Conservation (phyloP, 2,113 vertebrate species). For the Solenodon paradoxus region DNA sequence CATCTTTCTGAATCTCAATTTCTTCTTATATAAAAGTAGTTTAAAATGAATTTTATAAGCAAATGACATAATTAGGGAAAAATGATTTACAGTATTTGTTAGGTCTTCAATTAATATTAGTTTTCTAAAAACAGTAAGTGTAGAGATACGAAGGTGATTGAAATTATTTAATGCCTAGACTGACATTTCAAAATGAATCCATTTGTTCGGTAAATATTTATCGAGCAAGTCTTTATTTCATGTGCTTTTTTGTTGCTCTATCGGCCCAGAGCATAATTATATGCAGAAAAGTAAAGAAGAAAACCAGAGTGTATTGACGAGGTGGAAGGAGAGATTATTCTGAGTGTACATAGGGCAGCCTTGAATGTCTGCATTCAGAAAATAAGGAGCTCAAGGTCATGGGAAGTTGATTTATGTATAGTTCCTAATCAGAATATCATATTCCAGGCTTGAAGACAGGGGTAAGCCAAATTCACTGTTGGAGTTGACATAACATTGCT, state of each 20-base stretch:
- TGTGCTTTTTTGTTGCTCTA: not conserved
- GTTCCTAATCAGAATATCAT: not conserved
- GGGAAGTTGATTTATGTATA: fast-evolving
- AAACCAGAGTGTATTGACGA: not conserved
- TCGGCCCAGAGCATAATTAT: not conserved
- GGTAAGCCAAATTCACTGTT: not conserved
- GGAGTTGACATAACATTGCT: not conserved
- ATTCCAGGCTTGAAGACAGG: not conserved
- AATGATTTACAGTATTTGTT: not conserved
- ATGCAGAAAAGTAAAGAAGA: not conserved
- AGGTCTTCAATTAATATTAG: not conserved
- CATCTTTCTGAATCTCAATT: not conserved
- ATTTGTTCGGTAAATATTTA: not conserved
- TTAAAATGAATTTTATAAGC: not conserved
- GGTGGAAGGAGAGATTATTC: fast-evolving
- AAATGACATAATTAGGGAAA: not conserved
- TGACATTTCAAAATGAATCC: not conserved
- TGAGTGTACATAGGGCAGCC: not conserved
- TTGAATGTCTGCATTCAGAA: not conserved
- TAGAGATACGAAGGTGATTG: not conserved
- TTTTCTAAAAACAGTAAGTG: not conserved
- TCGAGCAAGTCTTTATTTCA: not conserved
- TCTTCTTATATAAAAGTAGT: not conserved
- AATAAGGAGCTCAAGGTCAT: fast-evolving
- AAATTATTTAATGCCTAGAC: not conserved